Conservation (phyloP, 2,113 vertebrate species). For the Rhinopomastus cyanomelas region DNA sequence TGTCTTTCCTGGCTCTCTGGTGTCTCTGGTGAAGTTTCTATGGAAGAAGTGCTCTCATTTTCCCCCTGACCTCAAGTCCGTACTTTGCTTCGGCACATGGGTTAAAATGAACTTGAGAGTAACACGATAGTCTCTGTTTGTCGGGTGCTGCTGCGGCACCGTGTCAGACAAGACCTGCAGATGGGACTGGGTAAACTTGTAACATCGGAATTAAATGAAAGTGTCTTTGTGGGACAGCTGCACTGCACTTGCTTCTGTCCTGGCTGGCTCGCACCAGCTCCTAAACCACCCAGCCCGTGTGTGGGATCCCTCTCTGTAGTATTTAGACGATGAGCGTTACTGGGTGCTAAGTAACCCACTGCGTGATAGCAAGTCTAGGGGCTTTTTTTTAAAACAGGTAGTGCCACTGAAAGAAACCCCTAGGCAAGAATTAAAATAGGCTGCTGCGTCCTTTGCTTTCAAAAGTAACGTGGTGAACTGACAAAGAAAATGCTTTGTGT, state of each 20-base stretch:
- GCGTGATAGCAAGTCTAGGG: background rate
- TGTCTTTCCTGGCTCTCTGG: background rate
- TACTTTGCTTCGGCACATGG: background rate
- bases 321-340: background rate
- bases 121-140: rapidly evolving
- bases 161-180: background rate
- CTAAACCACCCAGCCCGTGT: background rate
- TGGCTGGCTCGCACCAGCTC: background rate
- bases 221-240: background rate
- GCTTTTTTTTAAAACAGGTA: background rate
- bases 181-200: background rate
- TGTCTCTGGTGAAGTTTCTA: background rate
- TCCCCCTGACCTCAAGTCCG: background rate
- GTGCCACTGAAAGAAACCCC: background rate
- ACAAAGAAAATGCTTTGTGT: background rate
- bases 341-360: background rate
- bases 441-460: background rate
- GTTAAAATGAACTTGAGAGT: background rate
- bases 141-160: background rate
- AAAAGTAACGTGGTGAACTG: background rate
- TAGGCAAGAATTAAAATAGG: background rate
- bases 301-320: background rate
- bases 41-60: background rate
- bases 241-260: background rate
- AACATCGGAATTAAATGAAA: background rate